phyloP scores from a whole-genome alignment of 2,888 invertebrate species.

The Ornithoptera priamus region DNA sequence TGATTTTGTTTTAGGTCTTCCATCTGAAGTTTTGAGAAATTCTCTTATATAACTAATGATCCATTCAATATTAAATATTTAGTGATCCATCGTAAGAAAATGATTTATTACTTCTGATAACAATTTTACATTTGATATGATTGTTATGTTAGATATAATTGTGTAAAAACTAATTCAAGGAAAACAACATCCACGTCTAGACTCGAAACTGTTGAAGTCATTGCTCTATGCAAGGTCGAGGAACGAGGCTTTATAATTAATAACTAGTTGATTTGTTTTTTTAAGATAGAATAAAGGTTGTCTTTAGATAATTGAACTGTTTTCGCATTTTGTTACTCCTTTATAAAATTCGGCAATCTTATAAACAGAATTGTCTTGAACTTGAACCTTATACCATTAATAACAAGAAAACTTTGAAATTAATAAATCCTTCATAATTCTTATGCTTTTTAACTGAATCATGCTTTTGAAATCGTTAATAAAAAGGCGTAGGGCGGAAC shows the following conservation, averaged over 20 bases:
- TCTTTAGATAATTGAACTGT: background rate
- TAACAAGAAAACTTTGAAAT: no score
- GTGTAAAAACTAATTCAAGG: constrained; percentile 16
- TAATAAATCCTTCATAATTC: no score
- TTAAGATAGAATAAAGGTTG: background rate
- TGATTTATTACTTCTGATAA: background rate
- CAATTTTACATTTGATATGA: background rate
- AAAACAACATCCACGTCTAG: constrained; percentile 23
- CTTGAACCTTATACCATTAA: no score
- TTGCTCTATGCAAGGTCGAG: constrained; percentile 19
- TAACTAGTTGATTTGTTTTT: background rate
- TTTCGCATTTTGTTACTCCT: background rate
- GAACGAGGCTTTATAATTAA: background rate
- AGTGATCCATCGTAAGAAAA: background rate
- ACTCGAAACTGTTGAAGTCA: constrained; percentile 14
- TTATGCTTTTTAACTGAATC: no score
- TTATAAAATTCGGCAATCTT: no score
- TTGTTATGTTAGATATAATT: background rate
- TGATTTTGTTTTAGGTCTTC: no score
- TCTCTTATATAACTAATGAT: no score
- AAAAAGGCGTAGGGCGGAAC: no score
- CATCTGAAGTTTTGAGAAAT: no score
- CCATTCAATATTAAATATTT: no score
- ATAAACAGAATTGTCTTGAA: no score
- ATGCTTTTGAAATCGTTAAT: no score